Evolutionary conservation across 2,797 vertebrate species (phyloP), one percentile per base, ranked within the genome.

Genomic region (Neosilurus mollespiculum): DNA sequence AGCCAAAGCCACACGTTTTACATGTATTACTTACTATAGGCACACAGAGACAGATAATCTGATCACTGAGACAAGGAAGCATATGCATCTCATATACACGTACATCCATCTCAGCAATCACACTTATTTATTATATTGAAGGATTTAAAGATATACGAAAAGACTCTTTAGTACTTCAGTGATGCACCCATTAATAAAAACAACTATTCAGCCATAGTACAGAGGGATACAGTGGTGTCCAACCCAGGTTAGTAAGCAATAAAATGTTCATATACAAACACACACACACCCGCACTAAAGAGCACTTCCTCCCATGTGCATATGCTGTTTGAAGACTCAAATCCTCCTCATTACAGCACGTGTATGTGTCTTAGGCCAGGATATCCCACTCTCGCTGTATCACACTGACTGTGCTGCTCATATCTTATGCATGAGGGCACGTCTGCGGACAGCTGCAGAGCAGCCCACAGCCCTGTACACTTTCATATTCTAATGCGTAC

Each of bases 401-500:
- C 30, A 67, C 94, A 96, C 94, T 94, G 95, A 95, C 95, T 95
- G 94, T 94, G 90, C 91, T 91, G 90, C 92, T 94, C 93, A 94
- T 94, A 92, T 93, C 93, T 94, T 93, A 94, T 94, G 92, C 93
- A 94, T 94, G 93, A 94, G 90, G 89, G 90, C 94, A 94, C 95
- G 95, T 95, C 93, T 96, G 95, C 93, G 93, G 91, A 94, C 94
- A 82, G 83, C 87, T 86, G 83, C 87, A 65, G 85, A 76, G 80
- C 84, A 77, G 78, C 54, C 79, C 73, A 72, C 43, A 79, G 81
- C 94, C 95, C 92, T 95, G 92, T 95, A 97, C 96, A 97, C 97
- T 98, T 98, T 98, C 96, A 98, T 98, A 98, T 98, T 98, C 96
- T 97, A 98, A 98, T 98, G 97, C 96, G 96, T 93, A 92, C 94